phyloP scores from a whole-genome alignment of 1,140 invertebrate genomes.

The Cherax destructor region DNA sequence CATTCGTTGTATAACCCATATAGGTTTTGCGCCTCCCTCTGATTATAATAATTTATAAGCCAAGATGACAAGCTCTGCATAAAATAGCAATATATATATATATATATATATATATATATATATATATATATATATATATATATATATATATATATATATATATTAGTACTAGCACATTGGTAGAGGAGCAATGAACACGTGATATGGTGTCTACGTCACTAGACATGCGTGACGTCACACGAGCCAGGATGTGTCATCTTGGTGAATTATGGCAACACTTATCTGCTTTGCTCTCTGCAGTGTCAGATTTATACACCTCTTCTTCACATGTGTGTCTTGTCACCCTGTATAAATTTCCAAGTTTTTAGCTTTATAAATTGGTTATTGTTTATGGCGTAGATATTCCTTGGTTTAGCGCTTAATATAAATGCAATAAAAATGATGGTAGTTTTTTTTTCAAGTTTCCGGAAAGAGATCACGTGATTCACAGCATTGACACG shows the following conservation, averaged over 20 bases:
- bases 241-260: conserved; percentile 19
- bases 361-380: too few species aligned
- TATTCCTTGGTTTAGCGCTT: neutral
- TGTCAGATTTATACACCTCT: neutral
- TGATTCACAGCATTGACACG: neutral
- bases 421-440: too few species aligned
- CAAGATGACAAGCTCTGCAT: too few species aligned
- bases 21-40: too few species aligned
- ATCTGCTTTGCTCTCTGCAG: neutral
- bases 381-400: neutral
- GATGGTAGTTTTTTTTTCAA: neutral
- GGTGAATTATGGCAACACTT: neutral
- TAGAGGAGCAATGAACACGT: neutral
- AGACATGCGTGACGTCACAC: conserved; percentile 16
- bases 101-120: neutral
- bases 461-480: neutral
- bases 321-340: neutral
- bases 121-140: too few species aligned
- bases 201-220: conserved; percentile 11
- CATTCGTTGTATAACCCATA: too few species aligned
- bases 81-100: too few species aligned
- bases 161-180: neutral
- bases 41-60: too few species aligned
- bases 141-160: conserved; percentile 27
- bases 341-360: too few species aligned